Evolutionary conservation across 2,888 invertebrate species (phyloP).

Genomic region (Seira sanloemensis): DNA sequence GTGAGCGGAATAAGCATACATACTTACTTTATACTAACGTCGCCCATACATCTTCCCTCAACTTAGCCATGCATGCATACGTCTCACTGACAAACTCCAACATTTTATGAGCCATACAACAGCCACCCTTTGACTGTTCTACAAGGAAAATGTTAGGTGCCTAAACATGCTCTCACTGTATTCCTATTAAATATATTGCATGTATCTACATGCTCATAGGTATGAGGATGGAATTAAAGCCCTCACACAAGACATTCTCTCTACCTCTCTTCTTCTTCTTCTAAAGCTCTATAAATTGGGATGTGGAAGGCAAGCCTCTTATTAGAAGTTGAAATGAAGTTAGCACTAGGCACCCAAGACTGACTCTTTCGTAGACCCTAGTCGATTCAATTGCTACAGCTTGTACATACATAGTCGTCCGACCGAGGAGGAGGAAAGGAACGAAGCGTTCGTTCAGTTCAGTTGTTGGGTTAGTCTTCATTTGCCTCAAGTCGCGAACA

Average conservation of each 20-base stretch:
- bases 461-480: conserved; percentile 53
- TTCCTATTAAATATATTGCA: not conserved
- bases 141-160: not conserved
- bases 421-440: conserved; percentile 25
- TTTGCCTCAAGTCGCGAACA: conserved; percentile 42
- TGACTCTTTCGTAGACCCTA: not conserved
- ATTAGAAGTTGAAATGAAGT: not conserved
- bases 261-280: not conserved
- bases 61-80: not conserved
- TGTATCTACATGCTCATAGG: not conserved
- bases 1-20: not conserved
- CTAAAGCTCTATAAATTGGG: not conserved
- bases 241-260: not conserved
- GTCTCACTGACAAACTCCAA: not conserved
- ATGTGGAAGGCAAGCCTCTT: conserved; percentile 18
- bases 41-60: conserved; percentile 5
- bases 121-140: conserved; percentile 1
- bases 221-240: not conserved
- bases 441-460: conserved; percentile 33
- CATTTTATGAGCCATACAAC: not conserved
- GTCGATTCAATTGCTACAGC: not conserved
- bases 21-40: not conserved
- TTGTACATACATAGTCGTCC: not conserved
- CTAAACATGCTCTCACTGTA: not conserved
- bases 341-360: conserved; percentile 10